Percentiles rank a stretch among this genome's conserved stretches.
phyloP scores from a whole-genome alignment of 2,113 vertebrate species.

The Antennarius striatus region DNA sequence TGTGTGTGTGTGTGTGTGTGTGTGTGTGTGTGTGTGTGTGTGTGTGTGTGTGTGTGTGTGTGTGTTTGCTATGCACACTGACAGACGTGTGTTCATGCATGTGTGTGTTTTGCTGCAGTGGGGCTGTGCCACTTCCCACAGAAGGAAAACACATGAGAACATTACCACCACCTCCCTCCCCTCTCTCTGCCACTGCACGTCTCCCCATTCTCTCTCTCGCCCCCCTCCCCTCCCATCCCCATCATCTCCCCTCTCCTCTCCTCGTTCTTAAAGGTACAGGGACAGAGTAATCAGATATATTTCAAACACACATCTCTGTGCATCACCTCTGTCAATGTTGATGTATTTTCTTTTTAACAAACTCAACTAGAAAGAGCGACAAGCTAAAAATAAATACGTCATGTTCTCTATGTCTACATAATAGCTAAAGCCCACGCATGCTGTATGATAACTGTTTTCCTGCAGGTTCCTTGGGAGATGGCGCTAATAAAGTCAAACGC shows the following conservation, averaged over 20 bases:
- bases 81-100: conserved; percentile 37
- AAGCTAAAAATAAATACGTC: not conserved
- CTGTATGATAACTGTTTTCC: too few relatives aligned
- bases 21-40: conserved; percentile 9
- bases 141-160: conserved; percentile 67
- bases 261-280: conserved; percentile 63
- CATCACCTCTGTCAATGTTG: too few relatives aligned
- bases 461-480: too few relatives aligned
- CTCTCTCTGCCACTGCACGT: conserved; percentile 36
- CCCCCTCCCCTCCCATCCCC: not conserved
- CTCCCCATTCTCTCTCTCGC: conserved; percentile 31
- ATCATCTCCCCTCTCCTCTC: conserved; percentile 7
- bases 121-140: conserved; percentile 62
- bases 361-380: not conserved
- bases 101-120: conserved; percentile 44
- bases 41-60: conserved; percentile 11
- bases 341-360: too few relatives aligned
- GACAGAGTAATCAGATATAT: not conserved
- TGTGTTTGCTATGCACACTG: not conserved
- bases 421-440: not conserved
- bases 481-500: too few relatives aligned
- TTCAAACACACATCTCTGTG: conserved; percentile 6
- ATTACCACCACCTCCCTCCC: conserved; percentile 36
- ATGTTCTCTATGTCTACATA: too few relatives aligned
- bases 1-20: conserved; percentile 9